Percentiles rank a stretch among this genome's conserved stretches.
Evolutionary conservation across 2,888 invertebrate species (phyloP).

Genomic region (Hydroisotoma schaefferi): DNA sequence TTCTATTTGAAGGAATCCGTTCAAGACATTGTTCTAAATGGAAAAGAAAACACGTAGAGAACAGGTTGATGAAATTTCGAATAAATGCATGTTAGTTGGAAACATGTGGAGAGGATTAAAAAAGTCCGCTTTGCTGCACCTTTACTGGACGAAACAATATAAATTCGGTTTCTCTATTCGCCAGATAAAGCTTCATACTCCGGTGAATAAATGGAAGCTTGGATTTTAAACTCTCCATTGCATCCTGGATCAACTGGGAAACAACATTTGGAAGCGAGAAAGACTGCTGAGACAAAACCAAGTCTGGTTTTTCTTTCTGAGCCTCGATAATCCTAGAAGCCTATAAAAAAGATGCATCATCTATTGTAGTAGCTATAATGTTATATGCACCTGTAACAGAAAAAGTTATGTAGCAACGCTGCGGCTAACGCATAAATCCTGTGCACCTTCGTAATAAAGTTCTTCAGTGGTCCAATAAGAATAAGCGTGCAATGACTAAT

Average conservation of each 20-base stretch:
- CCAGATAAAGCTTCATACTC: conserved; percentile 90
- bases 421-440: conserved; percentile 8
- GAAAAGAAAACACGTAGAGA: conserved; percentile 15
- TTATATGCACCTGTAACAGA: background rate
- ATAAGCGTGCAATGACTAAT: conserved; percentile 74
- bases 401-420: background rate
- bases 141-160: conserved; percentile 92
- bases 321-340: conserved; percentile 65
- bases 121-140: conserved; percentile 74
- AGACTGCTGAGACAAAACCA: conserved; percentile 47
- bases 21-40: conserved; percentile 78
- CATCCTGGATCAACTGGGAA: conserved; percentile 44
- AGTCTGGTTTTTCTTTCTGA: conserved; percentile 60
- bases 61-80: background rate
- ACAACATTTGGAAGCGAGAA: conserved; percentile 47
- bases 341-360: conserved; percentile 27
- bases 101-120: background rate
- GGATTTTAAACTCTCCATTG: conserved; percentile 60
- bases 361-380: conserved; percentile 6
- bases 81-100: background rate
- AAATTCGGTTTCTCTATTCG: conserved; percentile 94
- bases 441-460: conserved; percentile 72
- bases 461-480: conserved; percentile 69
- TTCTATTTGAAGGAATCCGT: conserved; percentile 78
- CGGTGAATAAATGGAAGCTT: conserved; percentile 76